Evolutionary conservation across 2,888 invertebrate species (phyloP).

Genomic region (Ornithoptera priamus): DNA sequence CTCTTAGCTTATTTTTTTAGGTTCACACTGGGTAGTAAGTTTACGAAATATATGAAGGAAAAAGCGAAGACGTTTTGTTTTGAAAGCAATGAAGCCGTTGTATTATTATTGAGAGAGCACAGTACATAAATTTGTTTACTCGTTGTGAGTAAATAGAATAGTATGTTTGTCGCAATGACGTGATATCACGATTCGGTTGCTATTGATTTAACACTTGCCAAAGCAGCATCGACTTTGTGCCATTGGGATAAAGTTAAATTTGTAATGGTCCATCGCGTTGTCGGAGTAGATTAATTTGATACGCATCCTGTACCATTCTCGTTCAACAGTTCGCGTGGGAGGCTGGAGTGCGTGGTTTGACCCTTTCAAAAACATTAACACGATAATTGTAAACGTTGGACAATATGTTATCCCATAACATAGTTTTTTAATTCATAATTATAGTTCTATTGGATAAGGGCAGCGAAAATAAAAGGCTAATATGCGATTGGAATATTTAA

Average conservation of each 20-base stretch:
- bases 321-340: constrained; percentile 14
- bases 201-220: constrained; percentile 13
- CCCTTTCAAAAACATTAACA: constrained; percentile 4
- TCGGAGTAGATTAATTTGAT: constrained; percentile 4
- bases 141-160: constrained; percentile 4
- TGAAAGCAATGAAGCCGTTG: neutral
- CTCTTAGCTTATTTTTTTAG: neutral
- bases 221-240: neutral
- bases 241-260: neutral
- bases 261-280: neutral
- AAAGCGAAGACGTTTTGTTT: neutral
- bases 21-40: neutral
- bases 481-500: no score
- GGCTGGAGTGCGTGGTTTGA: constrained; percentile 12
- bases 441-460: no score
- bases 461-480: no score
- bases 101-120: constrained; percentile 1
- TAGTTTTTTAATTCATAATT: no score
- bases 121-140: constrained; percentile 11
- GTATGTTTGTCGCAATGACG: constrained; percentile 12
- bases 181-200: constrained; percentile 7
- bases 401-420: neutral
- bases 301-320: neutral
- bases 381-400: neutral
- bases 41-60: neutral